These are phyloP conservation scores for Tenthredo notha DNA, from an alignment of 2,888 invertebrate species.

Conservation along the genomic window DNA sequence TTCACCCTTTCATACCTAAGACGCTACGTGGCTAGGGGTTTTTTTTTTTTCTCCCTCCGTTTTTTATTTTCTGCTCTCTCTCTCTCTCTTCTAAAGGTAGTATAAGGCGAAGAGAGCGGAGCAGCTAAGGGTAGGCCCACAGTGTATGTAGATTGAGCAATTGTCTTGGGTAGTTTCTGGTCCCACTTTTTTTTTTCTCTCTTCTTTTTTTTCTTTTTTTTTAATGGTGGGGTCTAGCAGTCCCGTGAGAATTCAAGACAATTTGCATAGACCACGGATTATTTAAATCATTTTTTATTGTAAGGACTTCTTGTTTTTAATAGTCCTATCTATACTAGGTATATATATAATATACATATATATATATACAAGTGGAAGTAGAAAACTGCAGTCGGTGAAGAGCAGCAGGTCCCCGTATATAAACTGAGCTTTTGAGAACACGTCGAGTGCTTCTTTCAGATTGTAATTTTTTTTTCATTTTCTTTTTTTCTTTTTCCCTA, in stretches of 20 bases:
- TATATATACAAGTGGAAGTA: not conserved
- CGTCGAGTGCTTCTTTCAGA: constrained; percentile 48
- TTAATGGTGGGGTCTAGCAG: constrained; percentile 39
- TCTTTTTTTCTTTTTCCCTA: not conserved
- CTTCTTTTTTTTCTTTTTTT: not conserved
- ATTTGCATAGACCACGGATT: constrained; percentile 76
- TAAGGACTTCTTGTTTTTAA: constrained; percentile 70
- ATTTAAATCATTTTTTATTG: constrained; percentile 77
- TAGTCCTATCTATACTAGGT: constrained; percentile 49
- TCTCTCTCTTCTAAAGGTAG: not conserved
- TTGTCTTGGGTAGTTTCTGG: constrained; percentile 49
- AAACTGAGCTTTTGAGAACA: constrained; percentile 35
- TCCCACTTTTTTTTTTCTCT: not conserved
- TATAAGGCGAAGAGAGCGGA: constrained; percentile 59
- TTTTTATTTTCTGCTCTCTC: not conserved
- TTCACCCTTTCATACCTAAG: constrained; percentile 42
- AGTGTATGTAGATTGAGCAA: constrained; percentile 50
- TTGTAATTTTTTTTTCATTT: constrained; percentile 20
- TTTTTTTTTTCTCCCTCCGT: not conserved
- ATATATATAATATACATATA: not conserved
- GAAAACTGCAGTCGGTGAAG: constrained; percentile 32
- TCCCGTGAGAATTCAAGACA: constrained; percentile 73
- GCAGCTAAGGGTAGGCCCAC: not conserved
- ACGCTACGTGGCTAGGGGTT: constrained; percentile 38
- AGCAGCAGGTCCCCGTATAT: constrained; percentile 37